These are phyloP conservation scores for Aproaerema taeniolella DNA, from an alignment of 2,888 invertebrate species.

Conservation along the genomic window DNA sequence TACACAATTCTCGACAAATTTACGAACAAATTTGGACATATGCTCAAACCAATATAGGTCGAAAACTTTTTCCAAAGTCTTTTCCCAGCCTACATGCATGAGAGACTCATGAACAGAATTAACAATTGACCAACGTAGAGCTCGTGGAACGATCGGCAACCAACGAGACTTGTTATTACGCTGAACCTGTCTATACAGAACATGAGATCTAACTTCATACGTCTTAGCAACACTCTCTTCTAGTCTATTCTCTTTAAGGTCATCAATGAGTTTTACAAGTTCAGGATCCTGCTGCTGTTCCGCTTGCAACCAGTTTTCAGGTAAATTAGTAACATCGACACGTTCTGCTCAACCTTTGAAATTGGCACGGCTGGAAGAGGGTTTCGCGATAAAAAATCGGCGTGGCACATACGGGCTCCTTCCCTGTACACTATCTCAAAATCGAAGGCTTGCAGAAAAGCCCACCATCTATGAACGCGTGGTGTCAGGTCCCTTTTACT, in stretches of 20 bases:
- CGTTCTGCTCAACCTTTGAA: constrained; percentile 13
- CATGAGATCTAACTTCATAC: constrained; percentile 17
- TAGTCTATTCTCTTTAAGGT: constrained; percentile 4
- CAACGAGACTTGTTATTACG: constrained; percentile 16
- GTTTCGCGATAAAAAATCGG: too few relatives aligned
- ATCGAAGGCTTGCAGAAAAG: too few relatives aligned
- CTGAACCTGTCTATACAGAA: constrained; percentile 20
- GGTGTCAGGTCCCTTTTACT: too few relatives aligned
- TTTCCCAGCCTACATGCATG: constrained; percentile 19
- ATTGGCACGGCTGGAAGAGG: too few relatives aligned
- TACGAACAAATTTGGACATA: too few relatives aligned
- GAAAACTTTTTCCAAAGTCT: too few relatives aligned
- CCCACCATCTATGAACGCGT: too few relatives aligned
- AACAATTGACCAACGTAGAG: constrained; percentile 24
- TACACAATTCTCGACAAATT: too few relatives aligned
- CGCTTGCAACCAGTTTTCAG: constrained; percentile 12
- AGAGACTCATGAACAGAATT: constrained; percentile 21
- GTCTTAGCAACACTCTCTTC: too few relatives aligned
- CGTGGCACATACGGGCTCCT: too few relatives aligned
- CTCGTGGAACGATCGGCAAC: constrained; percentile 21
- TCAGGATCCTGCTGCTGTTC: constrained; percentile 14
- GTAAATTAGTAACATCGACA: constrained; percentile 8
- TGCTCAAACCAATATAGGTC: too few relatives aligned
- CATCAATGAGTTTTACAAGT: neutral
- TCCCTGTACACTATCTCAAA: too few relatives aligned